Base-by-base conservation (phyloP, 2,797 vertebrate genomes). In the Myotis daubentonii region DNA sequence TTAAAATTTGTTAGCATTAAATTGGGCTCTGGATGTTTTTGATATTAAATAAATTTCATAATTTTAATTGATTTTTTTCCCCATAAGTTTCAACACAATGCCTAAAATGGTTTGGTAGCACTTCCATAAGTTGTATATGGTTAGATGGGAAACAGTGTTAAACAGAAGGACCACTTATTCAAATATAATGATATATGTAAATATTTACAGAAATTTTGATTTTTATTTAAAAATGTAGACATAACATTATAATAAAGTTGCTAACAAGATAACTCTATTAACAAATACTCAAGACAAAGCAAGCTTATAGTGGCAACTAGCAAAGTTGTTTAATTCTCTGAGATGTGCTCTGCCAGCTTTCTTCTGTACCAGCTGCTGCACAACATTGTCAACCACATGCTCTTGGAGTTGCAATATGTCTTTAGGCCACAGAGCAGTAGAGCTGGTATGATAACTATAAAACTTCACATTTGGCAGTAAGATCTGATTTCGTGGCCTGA, bases 361-460 rank as follows among this genome's bases (percentile, higher is more conserved):
- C 68, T 38, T 83, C 89, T 87, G 38, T 5, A 93, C 89, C 94
- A 95, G 91, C 95, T 97, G 95, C 93, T 92, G 0, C 41, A 86
- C 84, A 93, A 47, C 89, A 89, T 87, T 96, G 94, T 92, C 79
- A 84, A 20, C 80, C 94, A 95, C 94, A 96, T 94, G 96, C 87
- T 95, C 81, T 71, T 79, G 28, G 51, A 88, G 47, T 7, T 79
- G 81, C 95, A 95, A 93, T 90, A 90, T 96, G 95, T 83, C 93
- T 93, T 79, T n/a, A 94, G 87, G 89, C 83, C 85, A 93, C 74
- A 93, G 78, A 95, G 92, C 41, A 51, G 51, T 36, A 74, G 33
- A 85, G 33, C 76, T 81, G 68, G 53, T 70, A 60, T 5, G 28
- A 28, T 76, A n/a, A 47, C 53, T 90, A 16, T 49, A 71, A 87